Evolutionary conservation across 2,888 invertebrate genomes (phyloP).

Genomic region (Drosophila nigritarsus): DNA sequence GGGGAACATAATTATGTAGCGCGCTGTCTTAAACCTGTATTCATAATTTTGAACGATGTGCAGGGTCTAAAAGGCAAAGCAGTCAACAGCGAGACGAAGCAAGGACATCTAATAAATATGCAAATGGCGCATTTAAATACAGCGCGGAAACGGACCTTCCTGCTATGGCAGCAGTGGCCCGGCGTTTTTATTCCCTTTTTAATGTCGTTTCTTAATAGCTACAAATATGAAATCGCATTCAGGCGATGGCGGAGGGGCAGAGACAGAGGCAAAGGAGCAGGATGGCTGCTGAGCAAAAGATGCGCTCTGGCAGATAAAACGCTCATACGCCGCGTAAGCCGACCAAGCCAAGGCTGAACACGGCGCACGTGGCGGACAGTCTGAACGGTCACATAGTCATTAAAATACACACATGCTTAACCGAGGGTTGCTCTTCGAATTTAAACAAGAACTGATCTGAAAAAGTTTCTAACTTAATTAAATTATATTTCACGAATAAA

Average conservation of each 20-base stretch:
- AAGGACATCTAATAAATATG: conserved; percentile 76
- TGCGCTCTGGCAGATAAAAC: conserved; percentile 63
- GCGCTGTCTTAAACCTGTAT: conserved; percentile 75
- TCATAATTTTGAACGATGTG: conserved; percentile 63
- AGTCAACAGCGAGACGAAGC: conserved; percentile 30
- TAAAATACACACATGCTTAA: conserved; percentile 56
- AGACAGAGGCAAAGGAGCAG: background rate
- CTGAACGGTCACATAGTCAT: conserved; percentile 63
- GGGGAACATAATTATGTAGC: conserved; percentile 75
- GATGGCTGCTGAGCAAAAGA: conserved; percentile 48
- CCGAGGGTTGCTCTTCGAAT: conserved; percentile 29
- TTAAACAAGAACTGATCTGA: background rate
- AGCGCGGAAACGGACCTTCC: conserved; percentile 28
- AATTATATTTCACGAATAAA: background rate
- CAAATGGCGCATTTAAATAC: conserved; percentile 78
- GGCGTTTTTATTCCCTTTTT: conserved; percentile 57
- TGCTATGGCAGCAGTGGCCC: conserved; percentile 9
- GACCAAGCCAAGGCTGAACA: conserved; percentile 53
- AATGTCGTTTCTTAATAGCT: conserved; percentile 79
- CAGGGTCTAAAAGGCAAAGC: conserved; percentile 33
- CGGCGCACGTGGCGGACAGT: conserved; percentile 57
- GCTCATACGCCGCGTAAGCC: conserved; percentile 73
- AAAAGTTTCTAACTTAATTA: background rate
- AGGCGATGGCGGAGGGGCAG: background rate
- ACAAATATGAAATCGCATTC: conserved; percentile 69